Percentiles rank a stretch among this genome's conserved stretches.
Evolutionary conservation across 2,888 invertebrate species (phyloP).

Genomic region (Andrena minutula): DNA sequence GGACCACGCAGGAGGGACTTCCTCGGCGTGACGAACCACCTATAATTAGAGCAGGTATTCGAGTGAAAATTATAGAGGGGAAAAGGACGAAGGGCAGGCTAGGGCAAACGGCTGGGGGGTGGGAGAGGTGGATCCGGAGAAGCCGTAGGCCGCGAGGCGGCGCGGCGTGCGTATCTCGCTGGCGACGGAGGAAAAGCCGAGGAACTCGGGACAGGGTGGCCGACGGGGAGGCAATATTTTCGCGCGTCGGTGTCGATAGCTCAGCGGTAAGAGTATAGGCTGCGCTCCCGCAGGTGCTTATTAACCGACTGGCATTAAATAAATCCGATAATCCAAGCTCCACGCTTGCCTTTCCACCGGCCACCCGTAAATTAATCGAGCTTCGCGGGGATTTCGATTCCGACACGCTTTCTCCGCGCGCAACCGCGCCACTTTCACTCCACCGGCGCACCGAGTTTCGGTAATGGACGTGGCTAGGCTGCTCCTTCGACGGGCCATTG

Average conservation of each 20-base stretch:
- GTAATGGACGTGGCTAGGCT: background rate
- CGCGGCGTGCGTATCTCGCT: background rate
- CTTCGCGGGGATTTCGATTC: constrained; percentile 58
- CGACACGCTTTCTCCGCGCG: constrained; percentile 54
- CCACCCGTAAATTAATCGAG: constrained; percentile 51
- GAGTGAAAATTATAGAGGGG: constrained; percentile 78
- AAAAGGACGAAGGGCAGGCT: constrained; percentile 62
- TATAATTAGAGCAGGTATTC: constrained; percentile 83
- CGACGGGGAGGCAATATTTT: constrained; percentile 24
- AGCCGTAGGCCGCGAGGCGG: constrained; percentile 29
- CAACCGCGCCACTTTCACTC: constrained; percentile 40
- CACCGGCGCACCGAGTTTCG: background rate
- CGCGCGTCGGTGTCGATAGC: constrained; percentile 8
- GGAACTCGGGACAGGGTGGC: background rate
- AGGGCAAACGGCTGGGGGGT: constrained; percentile 38
- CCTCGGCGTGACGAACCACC: constrained; percentile 74
- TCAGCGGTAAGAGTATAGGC: constrained; percentile 16
- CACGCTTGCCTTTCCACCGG: constrained; percentile 18
- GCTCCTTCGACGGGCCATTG: too few species aligned
- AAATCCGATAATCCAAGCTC: constrained; percentile 52
- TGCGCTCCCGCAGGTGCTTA: constrained; percentile 27
- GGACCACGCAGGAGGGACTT: constrained; percentile 46
- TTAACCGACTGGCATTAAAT: constrained; percentile 47
- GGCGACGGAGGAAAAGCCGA: constrained; percentile 34
- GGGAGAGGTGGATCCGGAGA: constrained; percentile 3